Conservation (phyloP, 2,888 invertebrate species). For the Drosophila pseudotalamancana region DNA sequence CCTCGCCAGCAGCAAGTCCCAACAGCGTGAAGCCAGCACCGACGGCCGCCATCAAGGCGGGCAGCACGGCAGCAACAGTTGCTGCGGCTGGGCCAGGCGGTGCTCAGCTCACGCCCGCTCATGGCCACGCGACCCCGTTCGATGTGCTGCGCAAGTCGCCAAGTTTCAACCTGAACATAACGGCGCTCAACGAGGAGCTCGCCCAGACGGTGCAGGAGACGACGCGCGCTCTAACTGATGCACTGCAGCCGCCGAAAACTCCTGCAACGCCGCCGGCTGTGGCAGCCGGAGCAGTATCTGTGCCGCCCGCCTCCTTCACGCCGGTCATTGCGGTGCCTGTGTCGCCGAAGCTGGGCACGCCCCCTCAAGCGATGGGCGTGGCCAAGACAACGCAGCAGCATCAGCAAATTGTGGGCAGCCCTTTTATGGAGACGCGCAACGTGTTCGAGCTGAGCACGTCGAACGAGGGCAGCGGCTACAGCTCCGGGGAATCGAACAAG, state of each 20-base stretch:
- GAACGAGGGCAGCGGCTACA: slow-evolving; percentile 76
- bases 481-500: slow-evolving; percentile 74
- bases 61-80: not conserved
- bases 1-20: slow-evolving; percentile 21
- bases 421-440: slow-evolving; percentile 83
- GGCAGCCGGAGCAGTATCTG: slow-evolving; percentile 11
- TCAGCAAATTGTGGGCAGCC: slow-evolving; percentile 75
- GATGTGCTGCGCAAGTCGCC: slow-evolving; percentile 83
- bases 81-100: not conserved
- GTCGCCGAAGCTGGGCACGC: slow-evolving; percentile 62
- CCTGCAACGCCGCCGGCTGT: slow-evolving; percentile 29
- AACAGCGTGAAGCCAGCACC: slow-evolving; percentile 5
- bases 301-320: slow-evolving; percentile 5
- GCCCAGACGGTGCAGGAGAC: slow-evolving; percentile 83
- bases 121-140: slow-evolving; percentile 83
- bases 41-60: not conserved
- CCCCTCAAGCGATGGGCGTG: slow-evolving; percentile 45
- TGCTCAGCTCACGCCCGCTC: slow-evolving; percentile 23
- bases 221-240: slow-evolving; percentile 78
- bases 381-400: slow-evolving; percentile 24
- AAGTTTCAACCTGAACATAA: slow-evolving; percentile 83
- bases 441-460: slow-evolving; percentile 82
- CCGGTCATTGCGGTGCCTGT: slow-evolving; percentile 22
- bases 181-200: slow-evolving; percentile 82
- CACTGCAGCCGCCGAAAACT: slow-evolving; percentile 64